Base-by-base conservation (phyloP, 1,140 invertebrate genomes). In the Drosophila pectinifera region DNA sequence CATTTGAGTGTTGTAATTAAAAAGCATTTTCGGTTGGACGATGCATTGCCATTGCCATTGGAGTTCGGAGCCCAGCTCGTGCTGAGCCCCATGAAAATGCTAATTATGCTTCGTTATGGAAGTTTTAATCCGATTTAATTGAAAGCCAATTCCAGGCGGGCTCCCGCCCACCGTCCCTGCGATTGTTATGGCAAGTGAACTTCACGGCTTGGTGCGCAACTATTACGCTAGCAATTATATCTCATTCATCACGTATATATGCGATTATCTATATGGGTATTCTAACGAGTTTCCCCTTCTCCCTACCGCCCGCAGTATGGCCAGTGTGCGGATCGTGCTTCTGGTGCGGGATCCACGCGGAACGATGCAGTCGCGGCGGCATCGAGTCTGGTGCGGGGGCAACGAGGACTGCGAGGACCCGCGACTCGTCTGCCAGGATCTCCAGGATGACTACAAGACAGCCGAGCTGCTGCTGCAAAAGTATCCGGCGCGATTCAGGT, bases 341-440 rank as follows among this genome's bases (percentile, higher is more conserved):
- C 92, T 98, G 68, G 95, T 97, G 38, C 94, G 97, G 43, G 97
- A 98, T 93, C 97, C 97, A 10, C 93, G 97, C 42, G 97, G 96
- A 16, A 97, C 96, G 46, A 93, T 98, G 90, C 97, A 97, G 91
- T 98, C 97, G 0, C 93, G 97, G 39, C 95, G 95, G 63, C 96
- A 97, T 91, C 94, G 97, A 4, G 94, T 95, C 51, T 98, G 97
- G 96, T 98, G 97, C 90, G 96, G 95, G 0, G 95, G 94, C n/a
- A 94, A 95, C 63, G 94, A 95, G 6, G 96, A 97, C 90, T 98
- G 97, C 92, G 95, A 95, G 86, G 94, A 97, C 84, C 95, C 97
- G 0, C 91, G 93, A 22, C 92, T 95, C 28, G 93, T 98, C 0
- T 98, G 97, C 92, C 94, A 94, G 28, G 97, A 98, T 92, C 95